Base-by-base conservation (phyloP, 2,888 invertebrate genomes). In the Erynnis tages region DNA sequence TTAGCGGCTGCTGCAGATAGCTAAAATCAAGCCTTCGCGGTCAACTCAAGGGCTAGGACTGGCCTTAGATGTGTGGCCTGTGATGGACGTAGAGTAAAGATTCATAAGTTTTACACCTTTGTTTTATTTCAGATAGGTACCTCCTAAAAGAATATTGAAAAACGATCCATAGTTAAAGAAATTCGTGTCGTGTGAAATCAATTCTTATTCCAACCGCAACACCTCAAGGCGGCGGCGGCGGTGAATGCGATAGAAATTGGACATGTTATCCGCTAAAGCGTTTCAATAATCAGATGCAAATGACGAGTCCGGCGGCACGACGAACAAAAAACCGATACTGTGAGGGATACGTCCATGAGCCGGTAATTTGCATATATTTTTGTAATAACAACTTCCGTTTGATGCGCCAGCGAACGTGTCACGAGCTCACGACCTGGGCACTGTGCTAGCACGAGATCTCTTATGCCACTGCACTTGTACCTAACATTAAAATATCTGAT, bases 221-320 rank as follows among this genome's bases (percentile, higher is more conserved):
- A 64, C 71, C 78, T 71, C 60, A 61, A 62, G 76, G 79, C 73
- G 72, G 62, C 59, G 76, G 79, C 73, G 72, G 62, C 59, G 69
- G 69, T 69, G 71, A 73, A 74, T 61, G 66, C 74, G 67, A 82
- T 82, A 79, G 79, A 73, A 79, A 84, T 81, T 83, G 75, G 78
- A 80, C 80, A 79, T 79, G 78, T 78, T 82, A 82, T 77, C 71
- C 73, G 73, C 73, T 77, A 76, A 83, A 81, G 79, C 71, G 73
- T 71, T 76, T 66, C 73, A 74, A 77, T 87, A 86, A 85, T 83
- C 76, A 79, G 74, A 87, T 86, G 86, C 76, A 84, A 87, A 87
- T 82, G 80, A 74, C 66, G 71, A 75, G 75, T 73, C 79, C 73
- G 70, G 71, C 67, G 75, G 77, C 72, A 66, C 58, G 61, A 61